A percentile compares a stretch with the other conserved stretches of the same genome.
These are phyloP conservation scores for Myotis pilosus DNA, from an alignment of 2,797 vertebrate genomes.

Conservation along the genomic window DNA sequence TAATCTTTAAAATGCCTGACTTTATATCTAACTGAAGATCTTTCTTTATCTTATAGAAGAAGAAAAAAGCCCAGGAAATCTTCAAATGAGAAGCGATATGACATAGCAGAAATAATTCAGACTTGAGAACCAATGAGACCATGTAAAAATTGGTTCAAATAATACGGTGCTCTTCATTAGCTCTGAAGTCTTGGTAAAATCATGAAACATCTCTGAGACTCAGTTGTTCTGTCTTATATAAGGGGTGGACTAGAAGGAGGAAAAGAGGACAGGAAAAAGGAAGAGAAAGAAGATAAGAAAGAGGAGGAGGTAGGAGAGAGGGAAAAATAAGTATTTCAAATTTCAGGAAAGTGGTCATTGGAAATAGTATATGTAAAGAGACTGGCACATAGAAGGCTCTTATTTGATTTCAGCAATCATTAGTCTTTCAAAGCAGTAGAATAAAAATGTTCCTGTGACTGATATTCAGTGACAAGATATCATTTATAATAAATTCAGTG, in stretches of 20 bases:
- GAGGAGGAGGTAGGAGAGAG: background rate
- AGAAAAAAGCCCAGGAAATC: background rate
- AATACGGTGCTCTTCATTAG: background rate
- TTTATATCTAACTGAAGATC: background rate
- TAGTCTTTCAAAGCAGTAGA: background rate
- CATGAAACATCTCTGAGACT: background rate
- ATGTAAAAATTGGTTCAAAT: background rate
- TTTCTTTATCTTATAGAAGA: constrained; percentile 24
- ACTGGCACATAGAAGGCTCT: background rate
- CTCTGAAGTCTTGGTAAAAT: background rate
- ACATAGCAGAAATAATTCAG: background rate
- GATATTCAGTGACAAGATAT: too few relatives aligned
- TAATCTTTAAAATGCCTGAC: background rate
- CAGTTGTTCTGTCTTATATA: background rate
- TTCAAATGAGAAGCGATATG: background rate
- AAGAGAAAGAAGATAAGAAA: background rate
- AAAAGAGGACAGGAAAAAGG: background rate
- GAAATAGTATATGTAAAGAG: background rate
- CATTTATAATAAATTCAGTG: too few relatives aligned
- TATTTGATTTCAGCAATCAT: background rate
- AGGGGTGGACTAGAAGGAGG: background rate
- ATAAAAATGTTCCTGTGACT: background rate
- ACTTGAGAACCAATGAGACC: background rate
- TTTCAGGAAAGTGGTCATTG: background rate
- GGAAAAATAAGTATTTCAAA: background rate